Evolutionary conservation across 2,888 invertebrate genomes (phyloP), one percentile per base, ranked within the genome.

Genomic region (Clistopyga incitator): DNA sequence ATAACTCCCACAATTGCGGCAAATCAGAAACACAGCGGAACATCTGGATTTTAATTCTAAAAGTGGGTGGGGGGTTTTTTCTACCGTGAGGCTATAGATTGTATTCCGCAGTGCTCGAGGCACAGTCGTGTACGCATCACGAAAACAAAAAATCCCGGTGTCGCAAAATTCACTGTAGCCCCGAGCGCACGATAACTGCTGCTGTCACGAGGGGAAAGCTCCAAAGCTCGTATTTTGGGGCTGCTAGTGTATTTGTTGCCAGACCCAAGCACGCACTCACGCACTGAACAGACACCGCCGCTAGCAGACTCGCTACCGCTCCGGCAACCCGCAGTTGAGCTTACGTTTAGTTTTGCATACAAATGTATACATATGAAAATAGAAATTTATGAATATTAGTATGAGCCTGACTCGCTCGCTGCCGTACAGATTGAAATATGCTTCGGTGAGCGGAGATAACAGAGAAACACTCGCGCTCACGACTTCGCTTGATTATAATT

Each of bases 321-420:
- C 38, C 56, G 72, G 61, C 34, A 20, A 65, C 76, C 64, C 11
- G 20, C 64, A 18, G 64, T 64, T 38, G 38, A 20, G 81, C 68
- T 84, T 81, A 84, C 78, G 68, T 78, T 78, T 81, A 74, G 78
- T 84, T 84, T 78, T 78, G 81, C 84, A 84, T 81, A 81, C 78
- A 74, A 84, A 84, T 81, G 81, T 78, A 84, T 84, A 77, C 84
- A 78, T 78, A 81, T 81, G 80, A 81, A 84, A 84, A 81, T 74
- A 74, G 54, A 84, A 84, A 84, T 84, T 84, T 84, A 84, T 81
- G 84, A 81, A 84, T 84, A 84, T 81, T 78, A 84, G 74, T 70
- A 81, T 80, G 61, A 77, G 65, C 68, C 56, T 18, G 50, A 65
- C 54, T 47, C 65, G 38, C 45, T 67, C 1, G 50, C 59, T 23